These are phyloP conservation scores for Vulpes vulpes DNA, from an alignment of 2,113 vertebrate species.

Conservation along the genomic window DNA sequence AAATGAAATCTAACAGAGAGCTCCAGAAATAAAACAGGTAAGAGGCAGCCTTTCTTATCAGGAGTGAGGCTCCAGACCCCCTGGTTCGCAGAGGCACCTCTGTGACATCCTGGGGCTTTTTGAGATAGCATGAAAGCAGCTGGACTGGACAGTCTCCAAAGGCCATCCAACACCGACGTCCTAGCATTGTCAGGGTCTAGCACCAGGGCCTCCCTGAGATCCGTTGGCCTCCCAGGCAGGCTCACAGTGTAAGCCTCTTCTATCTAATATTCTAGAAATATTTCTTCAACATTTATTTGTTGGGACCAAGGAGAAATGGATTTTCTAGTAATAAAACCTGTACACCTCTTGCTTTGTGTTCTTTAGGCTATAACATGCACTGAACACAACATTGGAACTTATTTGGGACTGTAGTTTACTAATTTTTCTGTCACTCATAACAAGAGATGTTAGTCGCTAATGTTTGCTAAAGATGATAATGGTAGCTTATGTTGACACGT, in stretches of 20 bases:
- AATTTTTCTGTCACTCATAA: neutral
- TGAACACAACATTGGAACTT: neutral
- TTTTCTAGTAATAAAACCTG: slow-evolving; percentile 31
- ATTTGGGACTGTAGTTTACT: neutral
- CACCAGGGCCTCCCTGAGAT: neutral
- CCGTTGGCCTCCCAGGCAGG: neutral
- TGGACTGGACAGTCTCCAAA: neutral
- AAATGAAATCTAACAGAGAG: neutral
- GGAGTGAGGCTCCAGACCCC: neutral
- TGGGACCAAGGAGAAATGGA: neutral
- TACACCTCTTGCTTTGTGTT: slow-evolving; percentile 2
- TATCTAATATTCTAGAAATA: slow-evolving; percentile 24
- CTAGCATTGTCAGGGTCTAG: neutral
- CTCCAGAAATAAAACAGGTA: neutral
- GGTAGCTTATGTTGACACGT: neutral
- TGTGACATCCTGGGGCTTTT: neutral
- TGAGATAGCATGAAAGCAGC: neutral
- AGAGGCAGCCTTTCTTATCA: neutral
- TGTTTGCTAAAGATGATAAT: neutral
- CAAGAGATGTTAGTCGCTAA: neutral
- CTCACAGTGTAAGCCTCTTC: neutral
- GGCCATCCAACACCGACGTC: neutral
- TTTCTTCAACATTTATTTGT: slow-evolving; percentile 25
- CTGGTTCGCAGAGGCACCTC: neutral
- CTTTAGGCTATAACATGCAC: neutral